Conservation (phyloP, 2,113 vertebrate species). For the Cryptotis parvus region DNA sequence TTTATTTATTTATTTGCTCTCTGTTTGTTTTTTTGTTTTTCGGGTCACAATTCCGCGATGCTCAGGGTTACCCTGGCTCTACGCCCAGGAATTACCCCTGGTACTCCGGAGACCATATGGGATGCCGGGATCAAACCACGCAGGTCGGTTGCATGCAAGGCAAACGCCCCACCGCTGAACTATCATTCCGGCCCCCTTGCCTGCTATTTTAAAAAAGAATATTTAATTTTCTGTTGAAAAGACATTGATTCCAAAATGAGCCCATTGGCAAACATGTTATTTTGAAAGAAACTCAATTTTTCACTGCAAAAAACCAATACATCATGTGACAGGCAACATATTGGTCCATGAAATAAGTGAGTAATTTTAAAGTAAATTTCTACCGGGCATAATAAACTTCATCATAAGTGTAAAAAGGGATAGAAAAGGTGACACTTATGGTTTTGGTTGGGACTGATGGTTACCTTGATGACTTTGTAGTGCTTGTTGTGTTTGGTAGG, state of each 20-base stretch:
- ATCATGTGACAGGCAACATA: conserved; percentile 58
- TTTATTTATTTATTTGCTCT: no score
- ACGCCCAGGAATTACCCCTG: no score
- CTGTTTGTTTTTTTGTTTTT: no score
- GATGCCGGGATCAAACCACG: no score
- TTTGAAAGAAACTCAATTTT: conserved; percentile 74
- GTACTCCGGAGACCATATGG: no score
- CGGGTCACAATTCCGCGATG: no score
- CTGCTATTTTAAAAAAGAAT: no score
- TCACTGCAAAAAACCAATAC: conserved; percentile 64
- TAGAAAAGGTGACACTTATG: conserved; percentile 11
- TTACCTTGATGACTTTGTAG: background rate
- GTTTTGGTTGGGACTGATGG: background rate
- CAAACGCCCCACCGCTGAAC: no score
- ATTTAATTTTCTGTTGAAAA: background rate
- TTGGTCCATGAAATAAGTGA: conserved; percentile 54
- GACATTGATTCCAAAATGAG: conserved; percentile 66
- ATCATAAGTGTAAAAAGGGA: conserved; percentile 46
- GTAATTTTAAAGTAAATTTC: conserved; percentile 60
- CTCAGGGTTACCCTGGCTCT: no score
- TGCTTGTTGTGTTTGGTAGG: no score
- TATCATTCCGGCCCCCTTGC: no score
- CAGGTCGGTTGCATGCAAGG: no score
- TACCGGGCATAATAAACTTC: background rate
- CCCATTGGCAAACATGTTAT: conserved; percentile 64